Evolutionary conservation across 2,888 invertebrate genomes (phyloP), one percentile per base, ranked within the genome.

Genomic region (Eucriotettix oculatus): DNA sequence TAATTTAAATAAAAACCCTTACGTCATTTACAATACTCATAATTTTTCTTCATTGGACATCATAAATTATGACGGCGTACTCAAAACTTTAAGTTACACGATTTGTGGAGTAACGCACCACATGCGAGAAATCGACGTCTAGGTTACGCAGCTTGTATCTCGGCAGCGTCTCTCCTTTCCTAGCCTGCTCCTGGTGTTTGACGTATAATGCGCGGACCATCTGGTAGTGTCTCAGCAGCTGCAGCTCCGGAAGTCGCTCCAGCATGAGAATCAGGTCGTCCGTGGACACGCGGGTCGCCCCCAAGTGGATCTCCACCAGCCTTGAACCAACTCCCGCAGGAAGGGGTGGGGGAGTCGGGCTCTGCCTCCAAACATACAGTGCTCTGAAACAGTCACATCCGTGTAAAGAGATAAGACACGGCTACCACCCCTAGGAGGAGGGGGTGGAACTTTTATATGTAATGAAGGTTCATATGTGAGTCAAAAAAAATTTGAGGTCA

Each of bases 61-160:
- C n/a, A n/a, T n/a, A n/a, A n/a, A n/a, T n/a, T n/a, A n/a, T n/a
- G n/a, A n/a, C n/a, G n/a, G n/a, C n/a, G n/a, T n/a, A n/a, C n/a
- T n/a, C n/a, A 29, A 29, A 29, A 2, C 3, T 29, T 29, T 29
- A 7, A 29, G 29, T 54, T 14, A 56, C 29, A 10, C 12, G 41
- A 1, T 2, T 54, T 9, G 1, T 11, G 2, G 40, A 53, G 48
- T 14, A n/a, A 61, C 67, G 56, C 60, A 69, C 69, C 58, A 69
- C 68, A 61, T 69, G 69, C 29, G 69, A 69, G 62, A 69, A 69
- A 64, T 69, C 69, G 10, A 66, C 67, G 56, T 69, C 69, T 16
- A 69, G 63, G 59, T 69, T 69, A 9, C 61, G 64, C 16, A 69
- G 65, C 53, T 65, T 64, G 64, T 69, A 69, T 1, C 29, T 64